phyloP scores from a whole-genome alignment of 2,113 vertebrate species.

The Scolopax mira region DNA sequence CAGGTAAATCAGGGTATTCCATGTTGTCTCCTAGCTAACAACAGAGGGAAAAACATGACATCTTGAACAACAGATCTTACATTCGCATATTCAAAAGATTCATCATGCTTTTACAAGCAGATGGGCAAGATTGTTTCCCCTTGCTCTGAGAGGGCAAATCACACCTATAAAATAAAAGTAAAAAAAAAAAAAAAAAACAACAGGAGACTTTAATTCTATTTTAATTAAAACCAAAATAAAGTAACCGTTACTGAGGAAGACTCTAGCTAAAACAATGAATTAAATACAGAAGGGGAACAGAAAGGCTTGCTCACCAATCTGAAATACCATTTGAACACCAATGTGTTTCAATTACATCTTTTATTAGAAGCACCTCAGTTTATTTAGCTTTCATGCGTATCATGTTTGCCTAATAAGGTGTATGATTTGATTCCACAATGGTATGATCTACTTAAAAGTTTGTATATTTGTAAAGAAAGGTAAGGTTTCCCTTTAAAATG shows the following conservation, averaged over 20 bases:
- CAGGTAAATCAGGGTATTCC: constrained; percentile 82
- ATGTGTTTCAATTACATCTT: background rate
- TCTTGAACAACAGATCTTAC: constrained; percentile 74
- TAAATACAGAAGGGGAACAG: background rate
- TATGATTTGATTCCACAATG: background rate
- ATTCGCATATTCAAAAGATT: constrained; percentile 78
- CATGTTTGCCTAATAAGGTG: background rate
- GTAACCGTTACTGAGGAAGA: background rate
- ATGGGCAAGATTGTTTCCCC: constrained; percentile 60
- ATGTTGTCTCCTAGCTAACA: constrained; percentile 78
- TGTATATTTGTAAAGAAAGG: background rate
- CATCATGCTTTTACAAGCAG: constrained; percentile 73
- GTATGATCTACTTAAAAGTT: background rate
- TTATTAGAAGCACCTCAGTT: background rate
- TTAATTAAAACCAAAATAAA: background rate
- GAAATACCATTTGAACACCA: no score
- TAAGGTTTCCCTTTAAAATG: constrained; percentile 18
- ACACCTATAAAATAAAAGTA: background rate
- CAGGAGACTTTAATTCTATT: background rate
- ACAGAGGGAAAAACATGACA: constrained; percentile 76
- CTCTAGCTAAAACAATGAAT: background rate
- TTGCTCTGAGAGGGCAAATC: constrained; percentile 52
- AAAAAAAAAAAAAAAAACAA: background rate
- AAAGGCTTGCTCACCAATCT: background rate
- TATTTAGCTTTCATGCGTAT: background rate